Evolutionary conservation across 2,113 vertebrate genomes (phyloP).

Genomic region (Nansenia antarctica): DNA sequence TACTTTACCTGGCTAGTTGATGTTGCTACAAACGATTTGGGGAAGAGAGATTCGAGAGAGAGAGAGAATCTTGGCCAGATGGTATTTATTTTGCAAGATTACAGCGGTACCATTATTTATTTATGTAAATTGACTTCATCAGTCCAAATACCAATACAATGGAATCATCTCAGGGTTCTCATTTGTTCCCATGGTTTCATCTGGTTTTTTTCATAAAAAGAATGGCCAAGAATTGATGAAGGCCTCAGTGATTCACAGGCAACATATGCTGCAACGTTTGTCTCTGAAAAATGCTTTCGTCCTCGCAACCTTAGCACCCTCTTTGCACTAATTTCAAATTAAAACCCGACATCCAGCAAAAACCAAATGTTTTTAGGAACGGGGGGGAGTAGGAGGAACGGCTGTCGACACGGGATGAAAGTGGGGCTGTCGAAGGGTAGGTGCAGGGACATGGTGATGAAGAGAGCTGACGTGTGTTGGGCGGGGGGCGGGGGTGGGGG

Average conservation of each 20-base stretch:
- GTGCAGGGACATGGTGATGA: not conserved
- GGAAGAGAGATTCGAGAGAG: too few relatives aligned
- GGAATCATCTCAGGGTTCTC: not conserved
- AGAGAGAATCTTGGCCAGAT: too few relatives aligned
- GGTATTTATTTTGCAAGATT: too few relatives aligned
- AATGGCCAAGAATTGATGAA: not conserved
- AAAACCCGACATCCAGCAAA: constrained; percentile 37
- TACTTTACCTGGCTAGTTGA: too few relatives aligned
- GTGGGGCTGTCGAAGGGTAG: not conserved
- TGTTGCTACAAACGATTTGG: too few relatives aligned
- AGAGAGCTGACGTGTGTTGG: not conserved
- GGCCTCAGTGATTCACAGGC: not conserved
- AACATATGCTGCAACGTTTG: not conserved
- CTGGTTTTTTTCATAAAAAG: not conserved
- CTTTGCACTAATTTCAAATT: constrained; percentile 52
- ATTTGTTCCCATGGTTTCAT: not conserved
- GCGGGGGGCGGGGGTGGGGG: not conserved
- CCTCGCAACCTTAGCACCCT: constrained; percentile 26
- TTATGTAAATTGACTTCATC: too few relatives aligned
- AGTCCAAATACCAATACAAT: not conserved
- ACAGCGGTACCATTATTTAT: too few relatives aligned
- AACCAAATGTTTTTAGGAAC: constrained; percentile 41
- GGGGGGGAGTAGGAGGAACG: constrained; percentile 39
- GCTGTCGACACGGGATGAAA: constrained; percentile 17
- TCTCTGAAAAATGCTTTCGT: constrained; percentile 21